A percentile compares a stretch with the other conserved stretches of the same genome.
Evolutionary conservation across 2,113 vertebrate genomes (phyloP).

Genomic region (Globicephala melas): DNA sequence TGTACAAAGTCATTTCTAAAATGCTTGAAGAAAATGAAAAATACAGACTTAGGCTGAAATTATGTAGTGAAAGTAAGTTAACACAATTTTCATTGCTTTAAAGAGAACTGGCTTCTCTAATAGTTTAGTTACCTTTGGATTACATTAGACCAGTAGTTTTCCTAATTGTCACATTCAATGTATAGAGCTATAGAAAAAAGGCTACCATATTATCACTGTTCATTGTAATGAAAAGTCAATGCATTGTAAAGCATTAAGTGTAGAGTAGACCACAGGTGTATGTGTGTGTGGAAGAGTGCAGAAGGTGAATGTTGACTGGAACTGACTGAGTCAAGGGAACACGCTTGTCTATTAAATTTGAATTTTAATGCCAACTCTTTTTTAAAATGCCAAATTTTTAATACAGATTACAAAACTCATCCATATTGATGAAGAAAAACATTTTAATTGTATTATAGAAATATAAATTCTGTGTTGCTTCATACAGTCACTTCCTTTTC

Average conservation of each 20-base stretch:
- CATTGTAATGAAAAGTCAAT: neutral
- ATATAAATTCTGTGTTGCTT: slow-evolving; percentile 29
- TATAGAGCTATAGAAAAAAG: neutral
- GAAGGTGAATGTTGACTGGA: neutral
- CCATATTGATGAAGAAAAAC: neutral
- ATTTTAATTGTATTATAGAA: slow-evolving; percentile 45
- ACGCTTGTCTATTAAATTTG: neutral
- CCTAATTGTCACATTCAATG: neutral
- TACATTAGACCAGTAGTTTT: neutral
- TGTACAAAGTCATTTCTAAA: slow-evolving; percentile 88
- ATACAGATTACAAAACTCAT: neutral
- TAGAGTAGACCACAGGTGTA: neutral
- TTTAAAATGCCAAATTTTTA: neutral
- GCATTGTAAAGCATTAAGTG: neutral
- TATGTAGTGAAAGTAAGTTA: slow-evolving; percentile 74
- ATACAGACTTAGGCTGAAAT: slow-evolving; percentile 84
- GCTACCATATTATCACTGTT: neutral
- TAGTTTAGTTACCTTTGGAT: neutral
- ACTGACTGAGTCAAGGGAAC: neutral
- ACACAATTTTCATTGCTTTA: neutral
- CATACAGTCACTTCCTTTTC: slow-evolving; percentile 56
- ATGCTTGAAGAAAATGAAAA: slow-evolving; percentile 91
- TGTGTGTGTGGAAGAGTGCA: neutral
- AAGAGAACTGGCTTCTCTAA: neutral
- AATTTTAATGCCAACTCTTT: neutral